Evolutionary conservation across 2,888 invertebrate genomes (phyloP), one percentile per base, ranked within the genome.

Genomic region (Ligdia adustata): DNA sequence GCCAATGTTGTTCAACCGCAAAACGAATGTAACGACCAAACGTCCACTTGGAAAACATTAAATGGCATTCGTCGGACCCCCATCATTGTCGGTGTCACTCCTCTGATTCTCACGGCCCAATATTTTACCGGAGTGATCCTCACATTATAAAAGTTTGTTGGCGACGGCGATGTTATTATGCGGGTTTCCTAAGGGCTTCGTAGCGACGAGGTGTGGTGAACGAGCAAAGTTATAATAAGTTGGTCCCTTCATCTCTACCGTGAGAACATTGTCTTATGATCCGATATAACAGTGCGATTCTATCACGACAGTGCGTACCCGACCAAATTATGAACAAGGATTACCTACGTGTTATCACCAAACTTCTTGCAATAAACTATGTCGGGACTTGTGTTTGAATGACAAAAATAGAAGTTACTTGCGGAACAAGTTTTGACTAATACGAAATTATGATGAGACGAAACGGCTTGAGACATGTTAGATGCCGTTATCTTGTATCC

Each of bases 151-250:
- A 69, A 79, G 71, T 74, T 82, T 69, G 64, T 64, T 75, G 72
- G 75, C 69, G 66, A 69, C 72, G 60, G 64, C 62, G 66, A 69
- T 69, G 72, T 77, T 79, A 78, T 82, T 79, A 82, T 81, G 75
- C 78, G 82, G 82, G 76, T 73, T 77, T 75, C 69, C 62, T 69
- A 76, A 73, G 67, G 65, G 68, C 65, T 60, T 65, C 63, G 70
- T 70, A 72, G 65, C 71, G 68, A 64, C 75, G 79, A 83, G 79
- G 82, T 82, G 79, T 75, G 77, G 75, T 72, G 77, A 81, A 84
- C 75, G 82, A 80, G 78, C 74, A 72, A 86, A 88, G 80, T 88
- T 87, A 81, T 86, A 84, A 84, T 86, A 85, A 86, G 75, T 86
- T 80, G 58, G 77, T 72, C 73, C 60, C 64, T 61, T 72, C 68